phyloP scores from a whole-genome alignment of 2,888 invertebrate species.

The Eupithecia abbreviata region DNA sequence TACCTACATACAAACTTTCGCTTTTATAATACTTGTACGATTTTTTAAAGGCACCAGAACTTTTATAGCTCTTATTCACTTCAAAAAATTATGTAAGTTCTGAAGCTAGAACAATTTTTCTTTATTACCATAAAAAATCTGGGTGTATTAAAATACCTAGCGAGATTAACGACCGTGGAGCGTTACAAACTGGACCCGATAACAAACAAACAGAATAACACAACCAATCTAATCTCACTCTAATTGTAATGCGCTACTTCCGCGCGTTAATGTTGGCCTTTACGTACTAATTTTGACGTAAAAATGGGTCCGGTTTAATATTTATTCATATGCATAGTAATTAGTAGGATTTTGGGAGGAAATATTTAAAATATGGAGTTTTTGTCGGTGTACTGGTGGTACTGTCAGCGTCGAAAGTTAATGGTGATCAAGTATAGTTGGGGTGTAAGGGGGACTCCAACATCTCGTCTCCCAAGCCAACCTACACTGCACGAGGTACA shows the following conservation, averaged over 20 bases:
- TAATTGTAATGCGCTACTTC: slow-evolving; percentile 32
- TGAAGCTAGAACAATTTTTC: neutral
- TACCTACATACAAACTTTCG: too few species aligned
- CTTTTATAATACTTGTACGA: too few species aligned
- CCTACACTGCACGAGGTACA: too few species aligned
- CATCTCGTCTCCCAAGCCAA: too few species aligned
- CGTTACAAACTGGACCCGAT: slow-evolving; percentile 26
- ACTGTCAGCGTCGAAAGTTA: too few species aligned
- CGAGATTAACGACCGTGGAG: slow-evolving; percentile 18
- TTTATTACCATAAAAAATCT: neutral
- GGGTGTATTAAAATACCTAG: neutral
- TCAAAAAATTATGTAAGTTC: too few species aligned
- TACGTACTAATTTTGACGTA: slow-evolving; percentile 8
- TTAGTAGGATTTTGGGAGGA: neutral
- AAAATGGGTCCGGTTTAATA: neutral
- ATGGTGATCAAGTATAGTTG: too few species aligned
- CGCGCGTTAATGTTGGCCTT: slow-evolving; percentile 11
- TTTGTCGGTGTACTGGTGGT: too few species aligned
- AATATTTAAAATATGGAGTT: neutral
- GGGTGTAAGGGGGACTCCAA: too few species aligned
- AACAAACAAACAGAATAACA: slow-evolving; percentile 22
- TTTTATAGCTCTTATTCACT: too few species aligned
- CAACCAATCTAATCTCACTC: slow-evolving; percentile 24
- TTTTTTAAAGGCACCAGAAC: too few species aligned
- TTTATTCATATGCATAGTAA: neutral